Base-by-base conservation (phyloP, 2,888 invertebrate species). In the Platycnemis pennipes region DNA sequence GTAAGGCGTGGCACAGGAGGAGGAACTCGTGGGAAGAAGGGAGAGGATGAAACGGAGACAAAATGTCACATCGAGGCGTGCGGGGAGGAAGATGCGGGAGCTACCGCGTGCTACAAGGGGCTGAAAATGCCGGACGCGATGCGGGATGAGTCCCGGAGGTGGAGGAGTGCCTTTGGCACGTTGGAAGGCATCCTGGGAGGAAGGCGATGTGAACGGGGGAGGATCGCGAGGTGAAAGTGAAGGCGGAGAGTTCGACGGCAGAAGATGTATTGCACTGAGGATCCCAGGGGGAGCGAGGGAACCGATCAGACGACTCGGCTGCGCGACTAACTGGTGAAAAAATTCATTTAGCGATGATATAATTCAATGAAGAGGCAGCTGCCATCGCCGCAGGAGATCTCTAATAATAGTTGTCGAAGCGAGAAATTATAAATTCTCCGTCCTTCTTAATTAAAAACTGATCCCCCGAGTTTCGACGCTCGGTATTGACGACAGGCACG, bases 341-440 rank as follows among this genome's bases (percentile, higher is more conserved):
- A 77, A 77, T 37, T 77, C 77, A 77, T 77, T 77, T 37, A 16
- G 31, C 77, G 37, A 77, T 77, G 77, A 77, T 77, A 77, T 37
- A 77, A 77, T 77, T 77, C 77, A 77, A 77, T 77, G 77, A 77
- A 37, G 37, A 77, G 37, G 13, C 77, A 77, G 37, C 77, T 77
- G 31, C 77, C n/a, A n/a, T 77, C 77, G 5, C 77, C 1, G 77
- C 37, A 26, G 7, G 26, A 63, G 63, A 2, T 63, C 63, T 63
- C 77, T 77, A 77, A 37, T 77, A 77, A 77, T 77, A 77, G 77
- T 77, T 37, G 1, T 37, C 31, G 31, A 16, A 37, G 37, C 13
- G 37, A 77, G 77, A 37, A 77, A 77, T 37, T 31, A 77, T 37
- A 77, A 37, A 37, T 13, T 31, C 37, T 5, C 77, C 11, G 31